Conservation (phyloP, 64 coral and sea anemone species). For the Pachyseris speciosa region DNA sequence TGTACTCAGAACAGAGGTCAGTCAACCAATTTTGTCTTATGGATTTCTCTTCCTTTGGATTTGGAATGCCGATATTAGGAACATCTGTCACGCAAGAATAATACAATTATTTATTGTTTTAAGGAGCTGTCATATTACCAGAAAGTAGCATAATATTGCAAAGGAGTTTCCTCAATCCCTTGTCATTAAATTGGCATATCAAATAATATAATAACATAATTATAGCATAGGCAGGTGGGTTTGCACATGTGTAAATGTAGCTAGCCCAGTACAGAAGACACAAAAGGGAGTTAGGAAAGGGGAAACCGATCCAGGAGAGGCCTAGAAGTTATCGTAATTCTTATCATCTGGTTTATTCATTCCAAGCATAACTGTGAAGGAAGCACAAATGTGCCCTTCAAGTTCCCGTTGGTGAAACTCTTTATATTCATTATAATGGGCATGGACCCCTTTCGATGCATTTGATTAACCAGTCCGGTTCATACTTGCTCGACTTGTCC, state of each 20-base stretch:
- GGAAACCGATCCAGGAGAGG: too few relatives aligned
- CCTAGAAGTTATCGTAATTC: too few relatives aligned
- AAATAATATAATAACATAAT: too few relatives aligned
- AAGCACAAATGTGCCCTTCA: slow-evolving; percentile 64
- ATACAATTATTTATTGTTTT: too few relatives aligned
- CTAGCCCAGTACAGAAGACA: too few relatives aligned
- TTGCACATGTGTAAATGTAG: background rate
- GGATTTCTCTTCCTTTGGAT: slow-evolving; percentile 1
- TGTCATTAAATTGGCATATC: background rate
- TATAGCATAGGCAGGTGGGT: background rate
- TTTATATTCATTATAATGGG: slow-evolving; percentile 66
- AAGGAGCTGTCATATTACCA: too few relatives aligned
- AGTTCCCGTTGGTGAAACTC: slow-evolving; percentile 62
- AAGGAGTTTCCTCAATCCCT: slow-evolving; percentile 1
- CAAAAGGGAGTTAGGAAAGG: background rate
- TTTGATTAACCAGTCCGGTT: slow-evolving; percentile 56
- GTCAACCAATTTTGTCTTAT: slow-evolving; percentile 19
- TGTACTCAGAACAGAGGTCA: slow-evolving; percentile 34
- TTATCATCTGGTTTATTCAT: slow-evolving; percentile 56
- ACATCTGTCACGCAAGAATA: background rate
- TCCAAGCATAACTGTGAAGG: slow-evolving; percentile 53
- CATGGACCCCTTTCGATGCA: slow-evolving; percentile 53
- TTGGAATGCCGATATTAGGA: slow-evolving; percentile 16
- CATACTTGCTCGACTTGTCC: slow-evolving; percentile 60
- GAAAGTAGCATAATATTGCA: slow-evolving; percentile 24